Conservation (phyloP, 2,888 invertebrate genomes). For the Synergus umbraculus region DNA sequence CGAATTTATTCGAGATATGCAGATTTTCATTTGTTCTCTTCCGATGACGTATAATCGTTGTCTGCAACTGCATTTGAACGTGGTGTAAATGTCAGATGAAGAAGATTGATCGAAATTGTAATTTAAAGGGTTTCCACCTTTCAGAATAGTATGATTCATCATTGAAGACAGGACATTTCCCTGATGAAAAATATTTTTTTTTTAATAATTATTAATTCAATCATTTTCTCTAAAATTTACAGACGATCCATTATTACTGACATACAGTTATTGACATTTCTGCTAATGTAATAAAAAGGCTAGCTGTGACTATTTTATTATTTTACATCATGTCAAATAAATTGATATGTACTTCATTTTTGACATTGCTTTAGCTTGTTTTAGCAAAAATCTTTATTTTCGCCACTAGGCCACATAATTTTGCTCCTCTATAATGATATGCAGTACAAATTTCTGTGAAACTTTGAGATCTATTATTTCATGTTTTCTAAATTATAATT, state of each 20-base stretch:
- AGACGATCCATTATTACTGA: no score
- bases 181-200: neutral
- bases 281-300: no score
- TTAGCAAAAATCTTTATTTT: neutral
- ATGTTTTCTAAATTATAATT: constrained; percentile 3
- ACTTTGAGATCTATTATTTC: neutral
- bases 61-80: constrained; percentile 47
- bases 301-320: neutral
- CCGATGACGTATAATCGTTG: constrained; percentile 52
- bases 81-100: constrained; percentile 56
- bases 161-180: neutral
- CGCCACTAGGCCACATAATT: neutral
- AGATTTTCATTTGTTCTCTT: constrained; percentile 54
- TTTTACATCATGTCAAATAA: neutral
- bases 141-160: constrained; percentile 13
- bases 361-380: neutral
- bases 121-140: constrained; percentile 50
- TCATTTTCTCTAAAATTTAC: neutral
- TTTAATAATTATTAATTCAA: neutral
- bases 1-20: constrained; percentile 49
- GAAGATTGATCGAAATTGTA: constrained; percentile 54
- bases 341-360: neutral
- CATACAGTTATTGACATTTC: no score
- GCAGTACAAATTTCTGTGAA: neutral
- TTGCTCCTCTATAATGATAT: neutral